Evolutionary conservation across 1,140 invertebrate genomes (phyloP).

Genomic region (Eulimnadia texana): DNA sequence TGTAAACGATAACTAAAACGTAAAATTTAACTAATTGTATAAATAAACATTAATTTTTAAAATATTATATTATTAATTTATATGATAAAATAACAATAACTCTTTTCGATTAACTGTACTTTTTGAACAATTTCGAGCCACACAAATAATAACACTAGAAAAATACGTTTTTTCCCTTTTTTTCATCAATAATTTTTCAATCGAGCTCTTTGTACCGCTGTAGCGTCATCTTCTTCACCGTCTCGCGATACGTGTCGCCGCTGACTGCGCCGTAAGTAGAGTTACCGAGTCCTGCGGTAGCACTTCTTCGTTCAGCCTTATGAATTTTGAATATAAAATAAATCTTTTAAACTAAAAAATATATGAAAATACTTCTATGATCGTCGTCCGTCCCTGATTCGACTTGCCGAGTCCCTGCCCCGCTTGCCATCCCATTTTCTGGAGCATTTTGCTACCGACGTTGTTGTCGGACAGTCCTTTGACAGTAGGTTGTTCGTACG

Average conservation of each 20-base stretch:
- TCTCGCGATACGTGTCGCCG: conserved; percentile 76
- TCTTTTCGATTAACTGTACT: no score
- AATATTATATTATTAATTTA: no score
- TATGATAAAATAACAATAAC: no score
- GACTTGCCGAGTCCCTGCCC: conserved; percentile 84
- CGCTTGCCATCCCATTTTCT: conserved; percentile 98
- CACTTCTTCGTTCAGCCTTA: conserved; percentile 44
- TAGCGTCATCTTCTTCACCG: conserved; percentile 81
- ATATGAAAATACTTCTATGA: conserved; percentile 62
- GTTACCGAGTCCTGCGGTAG: conserved; percentile 56
- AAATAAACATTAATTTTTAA: no score
- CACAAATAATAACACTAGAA: no score
- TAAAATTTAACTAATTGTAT: no score
- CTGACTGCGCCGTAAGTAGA: conserved; percentile 59
- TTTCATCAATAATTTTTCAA: neutral
- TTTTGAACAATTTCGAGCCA: no score
- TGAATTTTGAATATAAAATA: conserved; percentile 18
- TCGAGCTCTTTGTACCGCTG: conserved; percentile 59
- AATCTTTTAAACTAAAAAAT: no score
- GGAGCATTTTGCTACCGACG: conserved; percentile 80
- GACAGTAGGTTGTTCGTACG: conserved; percentile 47
- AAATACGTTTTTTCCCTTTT: no score
- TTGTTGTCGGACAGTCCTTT: conserved; percentile 70
- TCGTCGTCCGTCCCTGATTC: conserved; percentile 84
- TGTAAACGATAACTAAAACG: no score